These are phyloP conservation scores for Microctenopoma lineatum DNA, from an alignment of 2,797 vertebrate species.

Conservation along the genomic window DNA sequence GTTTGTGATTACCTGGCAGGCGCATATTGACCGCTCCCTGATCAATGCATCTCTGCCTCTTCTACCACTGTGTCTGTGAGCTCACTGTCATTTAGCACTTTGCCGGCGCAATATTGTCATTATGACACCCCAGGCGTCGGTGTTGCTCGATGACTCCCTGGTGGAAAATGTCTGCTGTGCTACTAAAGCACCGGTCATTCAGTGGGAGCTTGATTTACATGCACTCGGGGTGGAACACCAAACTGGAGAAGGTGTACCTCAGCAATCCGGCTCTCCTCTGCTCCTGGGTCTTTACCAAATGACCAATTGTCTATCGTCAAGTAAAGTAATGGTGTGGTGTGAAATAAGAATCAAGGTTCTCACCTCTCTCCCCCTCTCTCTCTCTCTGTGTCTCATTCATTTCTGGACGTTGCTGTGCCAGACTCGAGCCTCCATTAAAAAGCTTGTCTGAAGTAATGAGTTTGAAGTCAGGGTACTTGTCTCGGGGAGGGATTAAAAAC, in stretches of 20 bases:
- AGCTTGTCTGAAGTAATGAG: conserved; percentile 75
- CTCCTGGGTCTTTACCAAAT: conserved; percentile 1
- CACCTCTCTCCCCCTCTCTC: not conserved
- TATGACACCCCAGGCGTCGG: conserved; percentile 66
- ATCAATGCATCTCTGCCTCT: conserved; percentile 63
- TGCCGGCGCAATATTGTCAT: conserved; percentile 72
- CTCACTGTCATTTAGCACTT: conserved; percentile 78
- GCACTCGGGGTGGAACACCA: not conserved
- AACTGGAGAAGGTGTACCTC: conserved; percentile 9
- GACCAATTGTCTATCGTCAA: conserved; percentile 28
- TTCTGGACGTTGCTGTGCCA: conserved; percentile 37
- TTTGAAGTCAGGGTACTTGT: conserved; percentile 68
- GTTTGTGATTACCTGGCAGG: conserved; percentile 80
- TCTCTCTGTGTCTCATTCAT: conserved; percentile 36
- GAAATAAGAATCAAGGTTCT: conserved; percentile 52
- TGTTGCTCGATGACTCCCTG: conserved; percentile 65
- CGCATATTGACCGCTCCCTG: conserved; percentile 73
- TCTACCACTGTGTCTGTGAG: conserved; percentile 67
- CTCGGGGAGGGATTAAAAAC: conserved; percentile 54
- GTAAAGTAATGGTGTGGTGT: conserved; percentile 13
- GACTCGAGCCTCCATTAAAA: conserved; percentile 74
- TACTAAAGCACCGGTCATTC: conserved; percentile 36
- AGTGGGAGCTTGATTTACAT: conserved; percentile 48
- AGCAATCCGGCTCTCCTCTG: conserved; percentile 13
- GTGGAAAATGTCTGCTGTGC: conserved; percentile 60